Evolutionary conservation across 2,888 invertebrate genomes (phyloP), one percentile per base, ranked within the genome.

Genomic region (Druceiella hillmani): DNA sequence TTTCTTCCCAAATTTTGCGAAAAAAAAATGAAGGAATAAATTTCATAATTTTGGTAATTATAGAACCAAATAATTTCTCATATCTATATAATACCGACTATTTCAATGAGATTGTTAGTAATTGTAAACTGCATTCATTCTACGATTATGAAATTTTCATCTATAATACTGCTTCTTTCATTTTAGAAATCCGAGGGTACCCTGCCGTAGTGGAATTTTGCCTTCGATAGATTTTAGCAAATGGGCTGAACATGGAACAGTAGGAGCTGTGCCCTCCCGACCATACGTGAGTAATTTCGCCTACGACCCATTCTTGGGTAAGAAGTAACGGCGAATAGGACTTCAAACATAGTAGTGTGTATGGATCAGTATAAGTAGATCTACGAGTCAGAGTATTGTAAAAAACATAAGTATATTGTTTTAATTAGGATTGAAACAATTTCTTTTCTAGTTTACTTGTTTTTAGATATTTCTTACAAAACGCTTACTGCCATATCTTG

Each of bases 171-270:
- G 9, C 26, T 47, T 36, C 44, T 46, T 45, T 48, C 42, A 52
- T 67, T 66, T 20, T 61, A 92, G 92, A 52, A 92, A 92, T 64
- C 92, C 92, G n/a, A 78, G 92, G 52, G 91, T 92, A 46, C 89
- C 92, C 5, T 93, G 93, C 65, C 80, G 84, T 62, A 89, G 89
- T 54, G 90, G 90, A 46, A 76, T 92, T 33, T 76, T 93, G 43
- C 91, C 93, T 9, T 76, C 82, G 41, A 86, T 93, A 55, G 92
- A 93, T 64, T 78, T 92, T 53, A 79, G 80, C 48, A 91, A 91
- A 65, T 93, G 92, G 92, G 88, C 89, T 11, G 92, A 92, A 56
- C 75, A 76, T 25, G 66, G 63, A 57, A 34, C 33, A 29, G 61
- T 62, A 20, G 44, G 58, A 10, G 62, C 66, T 29, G 53, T 57